Base-by-base conservation (phyloP, 2,888 invertebrate species). In the Acrobasis suavella region DNA sequence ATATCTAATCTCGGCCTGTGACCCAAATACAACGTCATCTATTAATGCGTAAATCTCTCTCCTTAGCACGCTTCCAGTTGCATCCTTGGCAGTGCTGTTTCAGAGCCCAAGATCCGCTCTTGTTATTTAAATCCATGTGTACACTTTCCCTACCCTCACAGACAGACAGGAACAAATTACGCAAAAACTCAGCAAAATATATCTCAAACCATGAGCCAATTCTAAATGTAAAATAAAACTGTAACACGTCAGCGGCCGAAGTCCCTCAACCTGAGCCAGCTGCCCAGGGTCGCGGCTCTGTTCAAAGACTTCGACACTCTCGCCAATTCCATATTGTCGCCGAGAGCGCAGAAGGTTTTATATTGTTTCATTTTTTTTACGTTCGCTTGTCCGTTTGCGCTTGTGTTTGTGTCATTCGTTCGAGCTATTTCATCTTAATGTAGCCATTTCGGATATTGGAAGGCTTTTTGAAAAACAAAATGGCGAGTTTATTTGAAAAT, bases 261-360 rank as follows among this genome's bases (percentile, higher is more conserved):
- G 72, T 92, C 92, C 70, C 87, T 93, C 75, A 93, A 92, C 82
- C 73, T 93, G 64, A 87, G 89, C 9, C 93, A 92, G 81, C 83
- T 92, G 76, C 87, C 90, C 32, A 83, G 89, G 10, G 89, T 91
- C 60, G 89, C 89, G 67, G 92, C 91, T 1, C 71, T 91, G 54
- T 92, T 92, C 79, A 77, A 87, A 56, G 77, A 91, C 68, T 91
- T 92, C 73, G 91, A 92, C 74, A 39, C 5, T 16, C 12, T 55
- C 39, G 55, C 55, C 55, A 55, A 55, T 16, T 55, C 55, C 71
- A 78, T 87, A 3, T 85, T 91, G 64, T 91, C 91, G 68, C 92
- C 91, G 66, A 76, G 87, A 63, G 78, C 83, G 50, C 86, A 89
- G 68, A 90, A 92, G 91, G 91, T 91, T 87, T 75, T 72, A 69